Conservation (phyloP, 2,888 invertebrate genomes). For the Machimus rusticus region DNA sequence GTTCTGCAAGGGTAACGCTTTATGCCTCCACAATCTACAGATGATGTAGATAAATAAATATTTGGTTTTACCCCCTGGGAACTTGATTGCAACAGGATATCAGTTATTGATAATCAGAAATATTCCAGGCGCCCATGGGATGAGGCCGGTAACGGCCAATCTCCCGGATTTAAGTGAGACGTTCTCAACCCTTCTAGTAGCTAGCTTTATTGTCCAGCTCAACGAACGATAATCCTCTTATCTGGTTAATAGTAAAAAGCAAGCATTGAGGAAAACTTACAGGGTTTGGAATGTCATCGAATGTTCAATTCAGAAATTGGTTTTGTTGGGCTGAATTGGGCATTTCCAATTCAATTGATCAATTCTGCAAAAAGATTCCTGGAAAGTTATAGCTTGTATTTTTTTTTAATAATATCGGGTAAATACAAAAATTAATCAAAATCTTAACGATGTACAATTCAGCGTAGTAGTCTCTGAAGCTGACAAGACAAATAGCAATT, state of each 20-base stretch:
- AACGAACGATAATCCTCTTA: not conserved
- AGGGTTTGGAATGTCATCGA: not conserved
- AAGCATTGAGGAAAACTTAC: too few species aligned
- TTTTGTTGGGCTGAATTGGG: too few species aligned
- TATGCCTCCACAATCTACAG: constrained; percentile 19
- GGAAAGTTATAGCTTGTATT: too few species aligned
- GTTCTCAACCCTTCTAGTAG: not conserved
- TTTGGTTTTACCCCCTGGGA: constrained; percentile 11
- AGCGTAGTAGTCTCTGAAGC: too few species aligned
- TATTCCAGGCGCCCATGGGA: not conserved
- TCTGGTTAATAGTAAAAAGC: not conserved
- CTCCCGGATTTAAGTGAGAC: not conserved
- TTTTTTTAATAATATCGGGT: too few species aligned
- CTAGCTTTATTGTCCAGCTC: not conserved
- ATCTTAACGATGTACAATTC: too few species aligned
- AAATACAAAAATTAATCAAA: too few species aligned
- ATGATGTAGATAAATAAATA: constrained; percentile 29
- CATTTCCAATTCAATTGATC: too few species aligned
- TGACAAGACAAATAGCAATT: too few species aligned
- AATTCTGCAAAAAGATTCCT: not conserved
- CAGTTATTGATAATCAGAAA: constrained; percentile 13
- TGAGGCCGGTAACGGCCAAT: not conserved
- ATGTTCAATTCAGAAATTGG: not conserved
- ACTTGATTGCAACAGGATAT: constrained; percentile 21
- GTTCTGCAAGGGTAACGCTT: constrained; percentile 13